phyloP scores from a whole-genome alignment of 1,140 invertebrate species.

The Nephila pilipes region DNA sequence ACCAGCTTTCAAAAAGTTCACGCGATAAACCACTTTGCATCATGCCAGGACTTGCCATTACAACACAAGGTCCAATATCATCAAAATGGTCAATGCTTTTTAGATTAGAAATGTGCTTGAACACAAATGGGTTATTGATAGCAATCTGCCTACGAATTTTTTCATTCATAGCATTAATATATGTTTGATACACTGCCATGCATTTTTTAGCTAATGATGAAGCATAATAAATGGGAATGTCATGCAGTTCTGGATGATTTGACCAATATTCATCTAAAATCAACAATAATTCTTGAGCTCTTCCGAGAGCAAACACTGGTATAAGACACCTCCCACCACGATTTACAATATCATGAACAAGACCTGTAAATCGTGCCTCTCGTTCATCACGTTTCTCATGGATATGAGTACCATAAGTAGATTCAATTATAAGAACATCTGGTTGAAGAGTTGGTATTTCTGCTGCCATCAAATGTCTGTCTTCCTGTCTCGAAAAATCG shows the following conservation, averaged over 20 bases:
- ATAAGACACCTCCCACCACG: constrained; percentile 98
- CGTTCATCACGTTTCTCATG: constrained; percentile 98
- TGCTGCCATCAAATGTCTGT: constrained; percentile 99
- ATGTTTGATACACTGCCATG: constrained; percentile 99
- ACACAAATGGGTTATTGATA: constrained; percentile 99
- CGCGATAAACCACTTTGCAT: constrained; percentile 99
- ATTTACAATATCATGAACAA: constrained; percentile 97
- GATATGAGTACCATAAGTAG: constrained; percentile 99
- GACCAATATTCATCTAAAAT: constrained; percentile 99
- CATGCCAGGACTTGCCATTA: constrained; percentile 99
- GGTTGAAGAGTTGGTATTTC: constrained; percentile 98
- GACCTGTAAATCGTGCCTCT: constrained; percentile 95
- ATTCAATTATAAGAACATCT: constrained; percentile 98
- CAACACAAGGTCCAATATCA: constrained; percentile 99
- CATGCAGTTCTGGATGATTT: constrained; percentile 97
- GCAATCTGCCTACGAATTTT: constrained; percentile 97
- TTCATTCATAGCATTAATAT: constrained; percentile 99
- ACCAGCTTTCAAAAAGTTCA: constrained; percentile 99
- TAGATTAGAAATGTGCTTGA: constrained; percentile 98
- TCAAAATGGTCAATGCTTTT: constrained; percentile 99
- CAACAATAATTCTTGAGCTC: constrained; percentile 97
- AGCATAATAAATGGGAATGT: constrained; percentile 99
- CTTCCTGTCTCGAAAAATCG: constrained; percentile 99
- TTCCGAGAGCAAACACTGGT: constrained; percentile 98
- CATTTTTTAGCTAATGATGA: constrained; percentile 99